A percentile compares a stretch with the other conserved stretches of the same genome.
Conservation (phyloP, 2,888 invertebrate species). For the Lasioglossum vierecki region DNA sequence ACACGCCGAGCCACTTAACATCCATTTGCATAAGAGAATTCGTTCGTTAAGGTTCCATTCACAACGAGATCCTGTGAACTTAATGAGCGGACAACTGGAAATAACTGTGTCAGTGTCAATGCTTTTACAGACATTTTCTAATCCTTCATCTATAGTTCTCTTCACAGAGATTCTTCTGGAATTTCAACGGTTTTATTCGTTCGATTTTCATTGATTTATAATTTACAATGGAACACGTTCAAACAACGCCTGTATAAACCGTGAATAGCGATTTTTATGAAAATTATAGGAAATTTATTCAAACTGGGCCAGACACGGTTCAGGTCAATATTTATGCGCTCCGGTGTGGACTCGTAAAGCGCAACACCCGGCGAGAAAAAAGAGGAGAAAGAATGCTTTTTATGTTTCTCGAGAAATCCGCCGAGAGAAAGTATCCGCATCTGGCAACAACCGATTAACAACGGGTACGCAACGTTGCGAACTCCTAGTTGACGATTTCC, state of each 20-base stretch:
- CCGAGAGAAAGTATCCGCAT: slow-evolving; percentile 61
- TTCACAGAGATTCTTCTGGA: not conserved
- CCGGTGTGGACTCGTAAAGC: slow-evolving; percentile 8
- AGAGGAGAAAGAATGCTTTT: slow-evolving; percentile 46
- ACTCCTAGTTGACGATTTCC: slow-evolving; percentile 34
- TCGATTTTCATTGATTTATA: not conserved
- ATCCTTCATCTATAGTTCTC: not conserved
- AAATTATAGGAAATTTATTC: slow-evolving; percentile 14
- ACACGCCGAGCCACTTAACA: not conserved
- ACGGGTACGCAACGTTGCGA: slow-evolving; percentile 39
- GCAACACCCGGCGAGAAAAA: not conserved
- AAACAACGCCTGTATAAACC: not conserved
- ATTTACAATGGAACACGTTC: not conserved
- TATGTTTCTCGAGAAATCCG: slow-evolving; percentile 57
- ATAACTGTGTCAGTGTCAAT: slow-evolving; percentile 48
- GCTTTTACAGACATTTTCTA: not conserved
- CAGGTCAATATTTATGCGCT: slow-evolving; percentile 9
- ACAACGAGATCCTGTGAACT: slow-evolving; percentile 68
- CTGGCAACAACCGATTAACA: slow-evolving; percentile 50
- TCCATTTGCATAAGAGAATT: not conserved
- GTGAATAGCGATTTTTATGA: not conserved
- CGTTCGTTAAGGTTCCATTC: slow-evolving; percentile 62
- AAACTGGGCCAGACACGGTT: not conserved
- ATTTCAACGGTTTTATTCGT: not conserved
- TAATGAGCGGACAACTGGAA: slow-evolving; percentile 74